A percentile compares a stretch with the other conserved stretches of the same genome.
These are phyloP conservation scores for Agrochola lychnidis DNA, from an alignment of 2,888 invertebrate genomes.

Conservation along the genomic window DNA sequence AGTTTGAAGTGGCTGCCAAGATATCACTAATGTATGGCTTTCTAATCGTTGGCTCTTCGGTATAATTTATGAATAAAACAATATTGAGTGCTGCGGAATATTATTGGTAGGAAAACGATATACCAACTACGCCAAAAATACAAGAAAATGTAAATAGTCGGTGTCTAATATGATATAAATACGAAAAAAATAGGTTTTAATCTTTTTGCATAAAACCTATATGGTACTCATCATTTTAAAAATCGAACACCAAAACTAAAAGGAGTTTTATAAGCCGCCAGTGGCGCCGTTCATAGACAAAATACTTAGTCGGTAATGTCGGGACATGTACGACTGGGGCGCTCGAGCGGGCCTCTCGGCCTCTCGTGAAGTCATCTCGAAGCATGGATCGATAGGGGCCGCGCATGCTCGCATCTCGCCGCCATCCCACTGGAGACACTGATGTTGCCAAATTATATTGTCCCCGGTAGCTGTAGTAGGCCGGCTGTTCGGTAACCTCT, in stretches of 20 bases:
- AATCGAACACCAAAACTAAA: conserved; percentile 22
- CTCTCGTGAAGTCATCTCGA: conserved; percentile 75
- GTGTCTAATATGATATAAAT: not conserved
- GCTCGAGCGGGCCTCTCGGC: conserved; percentile 60
- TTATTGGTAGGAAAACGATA: conserved; percentile 10
- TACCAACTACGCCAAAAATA: not conserved
- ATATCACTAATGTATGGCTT: conserved; percentile 55
- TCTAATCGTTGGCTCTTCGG: conserved; percentile 53
- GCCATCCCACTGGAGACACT: conserved; percentile 66
- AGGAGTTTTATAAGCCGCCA: conserved; percentile 30
- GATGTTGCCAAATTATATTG: conserved; percentile 65
- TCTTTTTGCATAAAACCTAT: not conserved
- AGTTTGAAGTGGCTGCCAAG: conserved; percentile 61
- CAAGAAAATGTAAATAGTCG: not conserved
- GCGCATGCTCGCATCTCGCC: conserved; percentile 79
- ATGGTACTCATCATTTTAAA: conserved; percentile 3
- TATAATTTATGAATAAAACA: conserved; percentile 46
- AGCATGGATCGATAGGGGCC: conserved; percentile 81
- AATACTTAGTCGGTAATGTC: conserved; percentile 50
- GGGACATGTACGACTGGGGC: conserved; percentile 64
- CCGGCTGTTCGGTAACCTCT: conserved; percentile 43
- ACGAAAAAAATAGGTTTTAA: conserved; percentile 13
- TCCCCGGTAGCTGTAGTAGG: conserved; percentile 53
- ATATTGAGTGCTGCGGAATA: conserved; percentile 19
- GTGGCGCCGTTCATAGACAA: conserved; percentile 55